Conservation (phyloP, 2,797 vertebrate species). For the Orientallactaga sibirica region DNA sequence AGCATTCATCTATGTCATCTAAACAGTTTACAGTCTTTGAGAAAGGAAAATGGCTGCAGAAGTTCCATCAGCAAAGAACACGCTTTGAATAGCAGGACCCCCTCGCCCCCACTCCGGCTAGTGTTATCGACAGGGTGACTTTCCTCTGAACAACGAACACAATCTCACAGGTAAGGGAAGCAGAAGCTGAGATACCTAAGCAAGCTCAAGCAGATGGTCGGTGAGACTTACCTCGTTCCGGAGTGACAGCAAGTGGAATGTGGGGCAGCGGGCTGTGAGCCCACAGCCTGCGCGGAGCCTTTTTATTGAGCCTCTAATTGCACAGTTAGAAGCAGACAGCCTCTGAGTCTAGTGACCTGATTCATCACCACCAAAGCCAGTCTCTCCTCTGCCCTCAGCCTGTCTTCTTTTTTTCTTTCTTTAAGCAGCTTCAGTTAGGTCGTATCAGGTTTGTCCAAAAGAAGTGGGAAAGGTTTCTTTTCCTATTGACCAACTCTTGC, state of each 20-base stretch:
- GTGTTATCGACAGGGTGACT: neutral
- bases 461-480: neutral
- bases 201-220: neutral
- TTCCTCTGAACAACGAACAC: neutral
- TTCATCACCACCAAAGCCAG: slow-evolving; percentile 62
- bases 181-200: neutral
- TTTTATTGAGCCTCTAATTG: slow-evolving; percentile 81
- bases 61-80: neutral
- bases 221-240: slow-evolving; percentile 72
- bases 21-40: slow-evolving; percentile 14
- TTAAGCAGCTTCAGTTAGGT: slow-evolving; percentile 18
- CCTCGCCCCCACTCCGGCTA: neutral
- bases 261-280: slow-evolving; percentile 7
- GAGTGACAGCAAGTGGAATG: slow-evolving; percentile 29
- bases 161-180: neutral
- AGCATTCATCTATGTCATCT: neutral
- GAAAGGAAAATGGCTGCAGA: slow-evolving; percentile 21
- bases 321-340: slow-evolving; percentile 72
- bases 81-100: neutral
- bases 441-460: slow-evolving; percentile 32
- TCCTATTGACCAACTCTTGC: neutral
- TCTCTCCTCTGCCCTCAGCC: neutral
- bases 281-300: slow-evolving; percentile 37
- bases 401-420: slow-evolving; percentile 42
- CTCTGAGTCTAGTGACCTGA: slow-evolving; percentile 69